Evolutionary conservation across 2,888 invertebrate species (phyloP), one percentile per base, ranked within the genome.

Genomic region (Platycnemis pennipes): DNA sequence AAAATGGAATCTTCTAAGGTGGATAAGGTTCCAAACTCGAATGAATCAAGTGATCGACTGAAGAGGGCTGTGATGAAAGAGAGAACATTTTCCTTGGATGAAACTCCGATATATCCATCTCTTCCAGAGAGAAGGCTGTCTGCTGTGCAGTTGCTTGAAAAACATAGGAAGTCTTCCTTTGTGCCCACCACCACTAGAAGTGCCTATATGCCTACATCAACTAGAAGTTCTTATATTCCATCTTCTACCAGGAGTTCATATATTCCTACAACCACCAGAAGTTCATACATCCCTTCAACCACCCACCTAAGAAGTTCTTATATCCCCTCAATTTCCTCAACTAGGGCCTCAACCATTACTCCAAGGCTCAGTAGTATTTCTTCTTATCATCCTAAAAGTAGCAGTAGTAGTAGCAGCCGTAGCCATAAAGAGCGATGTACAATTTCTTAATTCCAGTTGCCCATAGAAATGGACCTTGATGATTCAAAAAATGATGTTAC

Each of bases 371-470:
- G 91, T 44, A 44, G 91, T 44, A 63, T 69, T 69, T 44, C 91
- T 69, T 45, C 91, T 44, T 91, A 91, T 91, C 91, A 91, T 63
- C 63, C 63, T 69, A 91, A 91, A 37, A 63, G 63, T 77, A 77
- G 77, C 3, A 49, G 49, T 37, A 77, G 69, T 16, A 37, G 77
- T 13, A 77, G 77, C 77, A 77, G 63, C n/a, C 63, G n/a, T 22
- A 89, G 44, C 69, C 42, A 44, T 44, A 91, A 91, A 44, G 91
- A 91, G 16, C 63, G 91, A 44, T 91, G 91, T 63, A 56, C 91
- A 69, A 91, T 91, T 45, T 91, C 91, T 53, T 91, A 91, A 69
- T 63, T 63, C 45, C 42, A 13, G 16, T 2, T 26, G 8, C 13
- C 8, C 77, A 37, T 37, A 4, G 37, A 8, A 37, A 77, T 31